phyloP scores from a whole-genome alignment of 2,888 invertebrate species.

The Microctonus aethiopoides region DNA sequence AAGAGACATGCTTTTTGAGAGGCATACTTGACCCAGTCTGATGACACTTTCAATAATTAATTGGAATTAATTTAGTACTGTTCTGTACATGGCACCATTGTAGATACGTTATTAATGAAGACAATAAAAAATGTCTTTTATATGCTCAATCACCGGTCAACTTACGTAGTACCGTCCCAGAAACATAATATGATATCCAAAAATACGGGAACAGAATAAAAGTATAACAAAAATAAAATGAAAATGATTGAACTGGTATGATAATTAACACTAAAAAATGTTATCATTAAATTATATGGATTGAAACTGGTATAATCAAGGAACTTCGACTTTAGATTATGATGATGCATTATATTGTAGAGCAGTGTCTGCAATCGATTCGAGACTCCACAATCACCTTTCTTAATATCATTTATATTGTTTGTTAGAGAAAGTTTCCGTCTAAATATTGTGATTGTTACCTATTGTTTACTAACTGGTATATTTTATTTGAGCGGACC shows the following conservation, averaged over 20 bases:
- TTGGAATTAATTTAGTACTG: background rate
- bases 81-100: background rate
- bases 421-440: slow-evolving; percentile 21
- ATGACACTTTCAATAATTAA: background rate
- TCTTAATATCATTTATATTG: slow-evolving; percentile 28
- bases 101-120: background rate
- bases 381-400: slow-evolving; percentile 47
- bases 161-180: slow-evolving; percentile 55
- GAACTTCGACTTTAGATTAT: too few species aligned
- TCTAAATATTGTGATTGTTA: background rate
- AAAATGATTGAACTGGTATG: background rate
- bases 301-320: slow-evolving; percentile 56
- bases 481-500: slow-evolving; percentile 13
- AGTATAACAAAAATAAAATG: background rate
- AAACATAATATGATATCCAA: slow-evolving; percentile 50
- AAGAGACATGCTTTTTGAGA: slow-evolving; percentile 46
- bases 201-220: background rate
- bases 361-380: slow-evolving; percentile 62
- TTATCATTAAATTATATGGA: background rate
- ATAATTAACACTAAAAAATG: background rate
- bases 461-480: background rate
- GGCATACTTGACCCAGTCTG: background rate
- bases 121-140: background rate
- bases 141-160: background rate
- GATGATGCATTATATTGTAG: slow-evolving; percentile 55